Evolutionary conservation across 2,113 vertebrate genomes (phyloP), one percentile per base, ranked within the genome.

Genomic region (Phycodurus eques): DNA sequence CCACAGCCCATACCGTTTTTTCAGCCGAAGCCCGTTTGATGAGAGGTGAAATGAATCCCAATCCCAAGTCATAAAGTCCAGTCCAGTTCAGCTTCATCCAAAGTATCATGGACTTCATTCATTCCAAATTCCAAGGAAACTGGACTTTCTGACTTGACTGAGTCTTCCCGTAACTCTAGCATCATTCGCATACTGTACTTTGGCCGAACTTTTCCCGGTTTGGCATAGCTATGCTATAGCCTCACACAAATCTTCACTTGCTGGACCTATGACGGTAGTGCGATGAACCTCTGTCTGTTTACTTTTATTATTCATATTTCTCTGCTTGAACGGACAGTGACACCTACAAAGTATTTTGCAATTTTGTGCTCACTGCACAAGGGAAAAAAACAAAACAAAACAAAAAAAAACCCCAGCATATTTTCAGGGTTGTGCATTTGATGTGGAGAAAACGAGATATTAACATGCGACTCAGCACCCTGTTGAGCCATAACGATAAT

Each of bases 401-500:
- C n/a, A n/a, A n/a, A n/a, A n/a, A 51, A 66, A 5, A 10, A 13
- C 33, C 27, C 27, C 27, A 27, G 27, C 27, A 27, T 27, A 71
- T 35, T 33, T 43, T 69, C 12, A 57, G 5, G 4, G 0, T 6
- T 60, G 27, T 39, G 27, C 10, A 7, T 70, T 59, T 60, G 42
- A 19, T 54, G 47, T 46, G 43, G 44, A 64, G 44, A 67, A 71
- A 64, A 39, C 62, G 10, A 39, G 15, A 42, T 64, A 33, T 69
- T 66, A 57, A 56, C 56, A 39, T 20, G 22, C 53, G 67, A 35
- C 43, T 42, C 49, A 33, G 42, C 2, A 2, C 47, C 53, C 56
- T 33, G 71, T 75, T 75, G 69, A 79, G 67, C 65, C 67, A n/a
- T 69, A 61, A 60, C 43, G 22, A 65, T 44, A 60, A 47, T 42